Percentiles rank a stretch among this genome's conserved stretches.
Evolutionary conservation across 2,797 vertebrate genomes (phyloP).

Genomic region (Labeo calbasu): DNA sequence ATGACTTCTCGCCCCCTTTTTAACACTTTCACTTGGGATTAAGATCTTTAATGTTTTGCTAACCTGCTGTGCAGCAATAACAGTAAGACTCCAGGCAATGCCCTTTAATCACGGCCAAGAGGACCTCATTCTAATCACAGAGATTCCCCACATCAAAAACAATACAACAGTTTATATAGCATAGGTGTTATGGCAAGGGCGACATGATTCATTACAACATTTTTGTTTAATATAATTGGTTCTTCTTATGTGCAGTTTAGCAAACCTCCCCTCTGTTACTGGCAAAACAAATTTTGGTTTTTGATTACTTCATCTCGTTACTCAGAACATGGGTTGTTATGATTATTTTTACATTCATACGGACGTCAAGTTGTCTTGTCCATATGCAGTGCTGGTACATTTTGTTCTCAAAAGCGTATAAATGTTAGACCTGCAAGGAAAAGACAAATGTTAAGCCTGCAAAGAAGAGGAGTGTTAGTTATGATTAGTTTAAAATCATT

Average conservation of each 20-base stretch:
- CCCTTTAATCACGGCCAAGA: background rate
- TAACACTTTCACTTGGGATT: background rate
- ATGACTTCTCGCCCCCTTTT: background rate
- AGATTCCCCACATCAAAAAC: background rate
- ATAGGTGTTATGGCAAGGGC: background rate
- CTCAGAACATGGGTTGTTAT: background rate
- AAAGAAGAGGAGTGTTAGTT: background rate
- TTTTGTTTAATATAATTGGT: background rate
- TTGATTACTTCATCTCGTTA: background rate
- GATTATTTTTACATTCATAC: background rate
- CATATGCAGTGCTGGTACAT: background rate
- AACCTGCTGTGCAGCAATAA: background rate
- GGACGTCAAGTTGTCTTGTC: background rate
- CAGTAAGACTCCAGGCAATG: background rate
- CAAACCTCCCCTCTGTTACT: background rate
- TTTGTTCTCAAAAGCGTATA: background rate
- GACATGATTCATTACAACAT: background rate
- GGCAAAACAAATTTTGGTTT: background rate
- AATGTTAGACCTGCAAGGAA: background rate
- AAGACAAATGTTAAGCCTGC: background rate
- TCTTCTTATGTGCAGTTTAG: background rate
- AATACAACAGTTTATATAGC: background rate
- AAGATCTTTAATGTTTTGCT: background rate
- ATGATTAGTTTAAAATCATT: background rate
- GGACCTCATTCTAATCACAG: background rate